Evolutionary conservation across 2,888 invertebrate genomes (phyloP), one percentile per base, ranked within the genome.

Genomic region (Rhopalosiphum nymphaeae): DNA sequence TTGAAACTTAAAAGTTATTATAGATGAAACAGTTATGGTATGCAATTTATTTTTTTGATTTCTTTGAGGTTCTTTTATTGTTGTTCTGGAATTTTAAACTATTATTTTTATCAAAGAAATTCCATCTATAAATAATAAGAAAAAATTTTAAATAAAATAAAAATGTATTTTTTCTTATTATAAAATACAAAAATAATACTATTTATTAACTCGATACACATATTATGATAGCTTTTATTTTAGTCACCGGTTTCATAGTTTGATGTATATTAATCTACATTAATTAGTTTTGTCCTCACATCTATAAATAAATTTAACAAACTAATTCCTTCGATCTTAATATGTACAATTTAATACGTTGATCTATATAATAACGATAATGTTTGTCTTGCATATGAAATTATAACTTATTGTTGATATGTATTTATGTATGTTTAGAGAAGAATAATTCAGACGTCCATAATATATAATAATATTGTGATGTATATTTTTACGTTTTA

Each of bases 261-360:
- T 36, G 9, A 78, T 36, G 78, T 36, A n/a, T 36, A n/a, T 7
- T 21, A 36, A 84, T 91, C 21, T 9, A 29, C 21, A 91, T 91
- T 91, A 91, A 42, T 91, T 84, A 29, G 7, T 84, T 91, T 91
- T 56, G 84, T 91, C 84, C 29, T 91, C 84, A 3, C 36, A 49
- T 90, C 25, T 56, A 44, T 44, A 42, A 29, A 56, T 78, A 44
- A 53, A 84, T 91, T 91, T 53, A 36, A 53, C 29, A 42, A 84
- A 84, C 78, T 78, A 36, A 78, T 29, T 91, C 53, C 42, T 84
- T n/a, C 53, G 42, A 29, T 53, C n/a, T 84, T 53, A 78, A 36
- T 13, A 49, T 16, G 53, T 84, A 53, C 36, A 21, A 91, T 53
- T 53, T 53, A 84, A 78, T 26, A 36, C 36, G 36, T 91, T 91